Evolutionary conservation across 2,888 invertebrate genomes (phyloP).

Genomic region (Melieria omissa): DNA sequence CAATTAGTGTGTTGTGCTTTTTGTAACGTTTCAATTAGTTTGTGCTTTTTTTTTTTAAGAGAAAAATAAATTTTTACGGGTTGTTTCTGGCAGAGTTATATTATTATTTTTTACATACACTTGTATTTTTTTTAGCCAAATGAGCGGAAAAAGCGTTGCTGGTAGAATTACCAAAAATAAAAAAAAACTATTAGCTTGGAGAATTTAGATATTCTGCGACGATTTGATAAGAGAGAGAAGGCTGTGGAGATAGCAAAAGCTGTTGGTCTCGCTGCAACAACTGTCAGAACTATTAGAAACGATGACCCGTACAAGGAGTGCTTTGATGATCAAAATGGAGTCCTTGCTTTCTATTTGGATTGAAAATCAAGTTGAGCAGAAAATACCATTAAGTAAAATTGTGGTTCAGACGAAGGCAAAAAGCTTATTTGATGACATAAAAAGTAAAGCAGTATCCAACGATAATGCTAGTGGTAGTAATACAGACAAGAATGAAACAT

Average conservation of each 20-base stretch:
- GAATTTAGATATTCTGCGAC: constrained; percentile 43
- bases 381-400: constrained; percentile 46
- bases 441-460: constrained; percentile 35
- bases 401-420: constrained; percentile 47
- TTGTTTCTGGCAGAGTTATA: background rate
- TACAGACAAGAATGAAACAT: constrained; percentile 41
- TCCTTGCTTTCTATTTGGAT: too few relatives aligned
- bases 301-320: too few relatives aligned
- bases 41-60: too few relatives aligned
- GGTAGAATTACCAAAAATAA: constrained; percentile 29
- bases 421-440: constrained; percentile 45
- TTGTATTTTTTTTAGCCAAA: background rate
- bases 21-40: too few relatives aligned
- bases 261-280: constrained; percentile 37
- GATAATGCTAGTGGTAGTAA: constrained; percentile 32
- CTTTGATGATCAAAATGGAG: too few relatives aligned
- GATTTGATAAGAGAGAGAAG: constrained; percentile 43
- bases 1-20: too few relatives aligned
- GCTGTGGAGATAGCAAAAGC: constrained; percentile 41
- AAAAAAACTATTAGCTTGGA: constrained; percentile 37
- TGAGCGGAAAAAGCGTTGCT: background rate
- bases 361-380: constrained; percentile 44
- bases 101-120: constrained; percentile 1
- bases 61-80: too few relatives aligned
- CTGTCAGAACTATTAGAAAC: constrained; percentile 45